A percentile compares a stretch with the other conserved stretches of the same genome.
These are phyloP conservation scores for Mayetiola destructor DNA, from an alignment of 2,888 invertebrate species.

Conservation along the genomic window DNA sequence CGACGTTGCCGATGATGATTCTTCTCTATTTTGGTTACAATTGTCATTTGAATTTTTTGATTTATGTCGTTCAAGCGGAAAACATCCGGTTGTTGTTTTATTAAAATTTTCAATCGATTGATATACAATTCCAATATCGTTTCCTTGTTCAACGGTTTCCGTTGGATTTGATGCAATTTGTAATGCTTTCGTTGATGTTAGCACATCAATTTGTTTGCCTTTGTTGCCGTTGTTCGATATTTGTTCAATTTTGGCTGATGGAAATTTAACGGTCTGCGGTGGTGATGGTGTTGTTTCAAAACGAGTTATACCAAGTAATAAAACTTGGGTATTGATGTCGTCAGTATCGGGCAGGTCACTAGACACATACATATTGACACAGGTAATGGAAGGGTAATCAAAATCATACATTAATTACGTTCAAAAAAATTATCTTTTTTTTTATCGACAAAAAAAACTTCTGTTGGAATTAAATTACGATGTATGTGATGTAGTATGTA, in stretches of 20 bases:
- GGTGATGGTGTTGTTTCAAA: slow-evolving; percentile 5
- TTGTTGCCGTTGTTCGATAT: neutral
- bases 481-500: no score
- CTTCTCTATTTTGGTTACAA: neutral
- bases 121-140: neutral
- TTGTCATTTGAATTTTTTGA: neutral
- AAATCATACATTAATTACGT: no score
- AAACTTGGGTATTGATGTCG: slow-evolving; percentile 6
- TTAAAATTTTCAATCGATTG: slow-evolving; percentile 4
- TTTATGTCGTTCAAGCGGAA: neutral
- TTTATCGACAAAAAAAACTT: neutral
- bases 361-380: neutral
- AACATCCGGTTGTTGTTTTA: slow-evolving; percentile 6
- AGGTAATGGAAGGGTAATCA: slow-evolving; percentile 1
- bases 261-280: neutral
- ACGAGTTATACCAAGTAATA: slow-evolving; percentile 6
- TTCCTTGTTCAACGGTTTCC: neutral
- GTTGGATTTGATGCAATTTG: neutral
- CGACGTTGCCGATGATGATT: neutral
- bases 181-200: no score
- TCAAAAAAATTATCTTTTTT: neutral
- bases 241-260: no score
- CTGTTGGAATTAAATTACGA: no score
- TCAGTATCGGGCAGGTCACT: slow-evolving; percentile 14
- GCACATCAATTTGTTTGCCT: no score